Evolutionary conservation across 2,888 invertebrate genomes (phyloP), one percentile per base, ranked within the genome.

Genomic region (Athalia circularis): DNA sequence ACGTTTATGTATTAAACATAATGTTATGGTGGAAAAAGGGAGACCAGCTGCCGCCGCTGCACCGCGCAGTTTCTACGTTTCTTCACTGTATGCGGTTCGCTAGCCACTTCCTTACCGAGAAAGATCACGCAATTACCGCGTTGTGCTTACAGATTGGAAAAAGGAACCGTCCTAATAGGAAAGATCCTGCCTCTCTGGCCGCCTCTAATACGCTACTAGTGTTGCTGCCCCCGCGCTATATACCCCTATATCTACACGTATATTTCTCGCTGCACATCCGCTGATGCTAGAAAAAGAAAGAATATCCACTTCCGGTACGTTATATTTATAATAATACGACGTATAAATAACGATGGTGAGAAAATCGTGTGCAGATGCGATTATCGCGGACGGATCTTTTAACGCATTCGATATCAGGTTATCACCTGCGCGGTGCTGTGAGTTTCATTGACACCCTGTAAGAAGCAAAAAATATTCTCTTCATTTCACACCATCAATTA

Each of bases 141-240:
- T 6, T 62, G 57, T 59, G 72, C 57, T 72, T 59, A 72, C 72
- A 72, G 72, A 72, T 72, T 72, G 72, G 72, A 72, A 72, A 72
- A 72, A 72, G 72, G 72, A 72, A 72, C 72, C 72, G 72, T 72
- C 72, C 72, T 72, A 72, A 72, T 72, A 72, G 72, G 72, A 72
- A 72, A 72, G 72, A 72, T 72, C 72, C 72, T 72, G 72, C 47
- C n/a, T 62, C 59, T 72, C n/a, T 72, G 47, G 57, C 59, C 45
- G 5, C 45, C 45, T 29, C 29, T 29, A 29, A 29, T 29, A 29
- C 29, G 29, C 29, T 29, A 29, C 29, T 29, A 29, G 29, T 29
- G 29, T 29, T 29, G 29, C 29, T 29, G 29, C 29, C 29, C 29
- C 29, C 29, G 29, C 54, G 54, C 54, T 9, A 11, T 9, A 54